These are phyloP conservation scores for Monopterus albus DNA, from an alignment of 2,113 vertebrate genomes.

Conservation along the genomic window DNA sequence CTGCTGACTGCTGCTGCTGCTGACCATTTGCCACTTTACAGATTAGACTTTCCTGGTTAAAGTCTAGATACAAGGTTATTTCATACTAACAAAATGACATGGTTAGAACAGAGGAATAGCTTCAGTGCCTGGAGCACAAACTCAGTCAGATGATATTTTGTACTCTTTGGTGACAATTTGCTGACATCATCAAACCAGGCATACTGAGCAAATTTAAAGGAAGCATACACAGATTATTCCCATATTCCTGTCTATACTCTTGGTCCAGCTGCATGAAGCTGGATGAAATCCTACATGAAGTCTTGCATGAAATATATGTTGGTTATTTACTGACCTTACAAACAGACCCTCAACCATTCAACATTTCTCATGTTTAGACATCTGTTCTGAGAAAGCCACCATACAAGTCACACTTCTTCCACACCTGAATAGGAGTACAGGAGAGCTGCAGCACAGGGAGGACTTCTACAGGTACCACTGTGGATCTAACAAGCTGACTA, in stretches of 20 bases:
- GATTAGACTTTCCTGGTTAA: neutral
- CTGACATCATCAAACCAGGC: neutral
- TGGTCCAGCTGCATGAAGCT: slow-evolving; percentile 3
- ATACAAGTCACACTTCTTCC: neutral
- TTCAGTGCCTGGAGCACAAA: slow-evolving; percentile 12
- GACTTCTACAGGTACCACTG: slow-evolving; percentile 3
- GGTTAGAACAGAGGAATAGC: slow-evolving; percentile 5
- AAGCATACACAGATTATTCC: neutral
- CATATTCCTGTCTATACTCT: too few relatives aligned
- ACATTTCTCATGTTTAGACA: neutral
- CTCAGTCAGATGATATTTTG: neutral
- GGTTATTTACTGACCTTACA: slow-evolving; percentile 8
- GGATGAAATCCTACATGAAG: neutral
- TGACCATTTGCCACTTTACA: neutral
- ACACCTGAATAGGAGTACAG: neutral
- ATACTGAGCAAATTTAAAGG: neutral
- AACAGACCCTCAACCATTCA: neutral
- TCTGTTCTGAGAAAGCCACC: neutral
- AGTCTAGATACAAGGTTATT: neutral
- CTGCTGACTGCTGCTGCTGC: too few relatives aligned
- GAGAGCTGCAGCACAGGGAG: slow-evolving; percentile 7
- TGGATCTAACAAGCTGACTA: neutral
- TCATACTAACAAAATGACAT: neutral
- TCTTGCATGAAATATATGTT: neutral
- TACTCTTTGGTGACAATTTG: slow-evolving; percentile 39